phyloP scores from a whole-genome alignment of 2,888 invertebrate species.

The Dicycla oo region DNA sequence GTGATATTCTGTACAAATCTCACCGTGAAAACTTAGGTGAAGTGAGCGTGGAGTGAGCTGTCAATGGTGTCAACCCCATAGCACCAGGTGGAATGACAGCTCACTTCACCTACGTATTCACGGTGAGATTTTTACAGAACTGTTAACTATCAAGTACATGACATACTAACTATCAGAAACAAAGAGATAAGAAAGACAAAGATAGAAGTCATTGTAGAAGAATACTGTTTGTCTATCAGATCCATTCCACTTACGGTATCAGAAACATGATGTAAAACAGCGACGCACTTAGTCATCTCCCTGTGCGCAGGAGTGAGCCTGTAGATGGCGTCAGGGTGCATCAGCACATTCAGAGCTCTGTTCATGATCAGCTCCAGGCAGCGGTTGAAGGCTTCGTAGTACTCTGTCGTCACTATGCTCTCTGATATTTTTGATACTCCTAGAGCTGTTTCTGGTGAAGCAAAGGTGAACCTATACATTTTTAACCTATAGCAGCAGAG shows the following conservation, averaged over 20 bases:
- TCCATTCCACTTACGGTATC: slow-evolving; percentile 69
- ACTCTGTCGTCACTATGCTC: slow-evolving; percentile 73
- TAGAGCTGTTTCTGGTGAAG: slow-evolving; percentile 79
- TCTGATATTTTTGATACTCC: slow-evolving; percentile 75
- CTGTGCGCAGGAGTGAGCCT: slow-evolving; percentile 69
- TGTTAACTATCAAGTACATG: not conserved
- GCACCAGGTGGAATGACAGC: too few species aligned
- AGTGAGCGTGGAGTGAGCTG: too few species aligned
- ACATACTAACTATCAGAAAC: too few species aligned
- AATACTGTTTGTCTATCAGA: not conserved
- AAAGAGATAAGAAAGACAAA: not conserved
- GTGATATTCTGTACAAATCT: too few species aligned
- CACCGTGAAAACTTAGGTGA: too few species aligned
- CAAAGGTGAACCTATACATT: not conserved
- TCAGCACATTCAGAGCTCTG: slow-evolving; percentile 74
- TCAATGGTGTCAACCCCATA: too few species aligned
- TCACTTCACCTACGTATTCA: too few species aligned
- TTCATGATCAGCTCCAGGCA: slow-evolving; percentile 71
- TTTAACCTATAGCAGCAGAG: not conserved
- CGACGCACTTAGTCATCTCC: slow-evolving; percentile 70
- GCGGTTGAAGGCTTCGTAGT: slow-evolving; percentile 76
- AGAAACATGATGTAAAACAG: slow-evolving; percentile 76
- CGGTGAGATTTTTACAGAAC: too few species aligned
- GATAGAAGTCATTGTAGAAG: not conserved
- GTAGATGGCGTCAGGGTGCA: slow-evolving; percentile 77